A percentile compares a stretch with the other conserved stretches of the same genome.
phyloP scores from a whole-genome alignment of 2,113 vertebrate species.

The Columba janthina region DNA sequence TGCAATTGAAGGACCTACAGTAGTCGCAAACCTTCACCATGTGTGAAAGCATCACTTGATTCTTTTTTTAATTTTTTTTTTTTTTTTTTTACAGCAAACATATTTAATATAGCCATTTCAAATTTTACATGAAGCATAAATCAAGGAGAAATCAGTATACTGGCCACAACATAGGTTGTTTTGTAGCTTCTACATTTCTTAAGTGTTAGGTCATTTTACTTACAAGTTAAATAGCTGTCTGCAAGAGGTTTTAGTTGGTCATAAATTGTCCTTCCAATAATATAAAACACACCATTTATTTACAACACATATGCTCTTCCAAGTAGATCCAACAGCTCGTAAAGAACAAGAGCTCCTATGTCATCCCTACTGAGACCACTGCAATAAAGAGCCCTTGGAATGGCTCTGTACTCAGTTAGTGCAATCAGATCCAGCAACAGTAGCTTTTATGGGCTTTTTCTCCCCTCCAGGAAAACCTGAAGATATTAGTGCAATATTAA shows the following conservation, averaged over 20 bases:
- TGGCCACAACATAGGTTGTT: constrained; percentile 38
- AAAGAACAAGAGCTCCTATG: constrained; percentile 68
- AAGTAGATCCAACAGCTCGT: constrained; percentile 67
- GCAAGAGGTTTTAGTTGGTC: constrained; percentile 58
- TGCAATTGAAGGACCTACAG: not conserved
- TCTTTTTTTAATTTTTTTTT: not conserved
- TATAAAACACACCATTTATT: constrained; percentile 77
- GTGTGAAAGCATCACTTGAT: not conserved
- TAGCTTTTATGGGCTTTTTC: constrained; percentile 40
- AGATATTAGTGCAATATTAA: constrained; percentile 1
- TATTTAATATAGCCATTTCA: constrained; percentile 55
- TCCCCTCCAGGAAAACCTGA: constrained; percentile 53
- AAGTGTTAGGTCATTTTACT: constrained; percentile 79
- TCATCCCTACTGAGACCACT: constrained; percentile 58
- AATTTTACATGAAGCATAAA: constrained; percentile 58
- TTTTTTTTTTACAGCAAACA: constrained; percentile 45
- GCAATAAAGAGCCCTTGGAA: constrained; percentile 62
- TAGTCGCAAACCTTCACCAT: not conserved
- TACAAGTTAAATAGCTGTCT: constrained; percentile 76
- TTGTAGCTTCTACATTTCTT: constrained; percentile 74
- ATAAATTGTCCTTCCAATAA: constrained; percentile 74
- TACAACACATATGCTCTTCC: constrained; percentile 59
- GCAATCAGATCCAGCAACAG: constrained; percentile 45
- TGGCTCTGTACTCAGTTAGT: constrained; percentile 17
- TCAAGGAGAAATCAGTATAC: constrained; percentile 30